Base-by-base conservation (phyloP, 2,888 invertebrate species). In the Meandrusa payeni region DNA sequence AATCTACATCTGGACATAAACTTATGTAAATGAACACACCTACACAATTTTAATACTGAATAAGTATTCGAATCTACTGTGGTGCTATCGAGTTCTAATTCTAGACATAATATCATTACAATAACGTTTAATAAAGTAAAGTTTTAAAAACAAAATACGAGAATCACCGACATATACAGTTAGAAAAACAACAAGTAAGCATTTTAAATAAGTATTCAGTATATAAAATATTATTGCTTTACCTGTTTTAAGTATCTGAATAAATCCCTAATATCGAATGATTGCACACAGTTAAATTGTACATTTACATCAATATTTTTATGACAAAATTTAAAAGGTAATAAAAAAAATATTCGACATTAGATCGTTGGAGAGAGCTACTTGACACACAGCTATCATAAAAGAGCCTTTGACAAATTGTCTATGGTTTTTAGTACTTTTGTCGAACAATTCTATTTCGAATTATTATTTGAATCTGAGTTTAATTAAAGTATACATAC, bases 301-400 rank as follows among this genome's bases (percentile, higher is more conserved):
- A 61, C 60, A 69, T 68, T 63, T 62, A 59, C 46, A 57, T 52
- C 54, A 65, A 59, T 60, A 61, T 55, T 53, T 53, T 54, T 48
- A 59, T 52, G 57, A 52, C 51, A 57, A 59, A 56, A 59, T 49
- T 55, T 47, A 33, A 49, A 36, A 59, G 36, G 59, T 57, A 59
- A 51, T 55, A 61, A 59, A 60, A 61, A 57, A 63, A 57, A 55
- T 55, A 65, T 43, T 61, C 55, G 59, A 67, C 63, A 66, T 69
- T 64, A 60, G 62, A 53, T 52, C 50, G 52, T 50, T 48, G 55
- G 54, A 55, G 48, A 57, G 54, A 53, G 47, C 46, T 42, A 40
- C 38, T 41, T 19, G 45, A 55, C 51, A 54, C 43, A 55, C 40
- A 54, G 41, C 32, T n/a, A n/a, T n/a, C n/a, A n/a, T n/a, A n/a